A percentile compares a stretch with the other conserved stretches of the same genome.
These are phyloP conservation scores for Popillia japonica DNA, from an alignment of 1,140 invertebrate genomes.

Conservation along the genomic window DNA sequence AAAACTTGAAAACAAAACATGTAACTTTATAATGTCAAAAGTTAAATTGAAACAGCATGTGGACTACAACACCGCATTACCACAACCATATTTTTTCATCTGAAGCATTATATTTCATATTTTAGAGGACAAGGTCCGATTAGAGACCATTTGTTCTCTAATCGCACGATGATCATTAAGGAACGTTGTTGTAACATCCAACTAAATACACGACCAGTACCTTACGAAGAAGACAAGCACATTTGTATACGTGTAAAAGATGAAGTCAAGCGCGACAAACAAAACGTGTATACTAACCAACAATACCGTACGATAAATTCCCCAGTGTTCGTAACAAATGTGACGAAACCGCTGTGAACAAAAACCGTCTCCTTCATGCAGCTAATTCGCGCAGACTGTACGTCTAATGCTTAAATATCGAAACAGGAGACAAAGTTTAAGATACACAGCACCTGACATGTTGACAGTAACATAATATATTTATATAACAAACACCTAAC, in stretches of 20 bases:
- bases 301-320: background rate
- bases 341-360: background rate
- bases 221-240: background rate
- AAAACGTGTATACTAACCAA: background rate
- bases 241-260: background rate
- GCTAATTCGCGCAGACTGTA: background rate
- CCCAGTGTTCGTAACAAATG: background rate
- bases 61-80: too few species aligned
- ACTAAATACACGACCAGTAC: background rate
- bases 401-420: background rate
- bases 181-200: background rate
- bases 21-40: too few species aligned
- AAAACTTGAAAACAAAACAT: too few species aligned
- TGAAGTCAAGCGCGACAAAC: background rate
- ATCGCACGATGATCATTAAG: background rate
- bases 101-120: too few species aligned
- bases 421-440: constrained; percentile 29
- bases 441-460: constrained; percentile 19
- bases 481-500: constrained; percentile 36
- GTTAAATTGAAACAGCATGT: too few species aligned
- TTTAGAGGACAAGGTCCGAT: background rate
- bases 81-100: too few species aligned
- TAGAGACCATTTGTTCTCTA: background rate
- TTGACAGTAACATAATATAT: constrained; percentile 37
- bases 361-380: background rate